These are phyloP conservation scores for Mimachlamys varia DNA, from an alignment of 2,888 invertebrate species.

Conservation along the genomic window DNA sequence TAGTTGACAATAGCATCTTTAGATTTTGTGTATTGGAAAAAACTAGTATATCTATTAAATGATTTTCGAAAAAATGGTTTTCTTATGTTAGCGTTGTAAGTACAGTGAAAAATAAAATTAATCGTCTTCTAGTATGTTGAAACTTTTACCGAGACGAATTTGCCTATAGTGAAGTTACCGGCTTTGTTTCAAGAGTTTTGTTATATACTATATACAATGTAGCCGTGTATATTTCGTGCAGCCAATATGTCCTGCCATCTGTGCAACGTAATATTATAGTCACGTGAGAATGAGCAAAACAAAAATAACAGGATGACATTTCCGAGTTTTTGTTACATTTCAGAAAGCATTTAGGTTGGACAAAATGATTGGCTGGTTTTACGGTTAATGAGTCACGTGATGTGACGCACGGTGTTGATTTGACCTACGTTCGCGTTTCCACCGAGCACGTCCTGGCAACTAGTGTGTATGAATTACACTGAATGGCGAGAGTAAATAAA, in stretches of 20 bases:
- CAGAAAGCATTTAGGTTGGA: background rate
- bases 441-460: background rate
- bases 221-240: background rate
- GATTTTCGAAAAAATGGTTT: too few species aligned
- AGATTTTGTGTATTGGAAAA: too few species aligned
- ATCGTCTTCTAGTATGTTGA: too few species aligned
- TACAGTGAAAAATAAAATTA: too few species aligned
- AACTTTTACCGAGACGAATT: too few species aligned
- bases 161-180: too few species aligned
- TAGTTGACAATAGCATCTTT: too few species aligned
- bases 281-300: background rate
- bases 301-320: background rate
- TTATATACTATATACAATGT: too few species aligned
- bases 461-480: background rate
- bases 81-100: too few species aligned
- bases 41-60: too few species aligned
- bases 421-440: background rate
- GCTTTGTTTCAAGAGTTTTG: too few species aligned
- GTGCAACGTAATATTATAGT: background rate
- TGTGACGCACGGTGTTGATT: background rate
- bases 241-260: background rate
- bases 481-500: too few species aligned
- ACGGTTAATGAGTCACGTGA: slow-evolving; percentile 23
- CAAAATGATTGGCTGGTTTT: background rate
- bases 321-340: background rate